phyloP scores from a whole-genome alignment of 2,113 vertebrate genomes.

The Antechinus stuartii region DNA sequence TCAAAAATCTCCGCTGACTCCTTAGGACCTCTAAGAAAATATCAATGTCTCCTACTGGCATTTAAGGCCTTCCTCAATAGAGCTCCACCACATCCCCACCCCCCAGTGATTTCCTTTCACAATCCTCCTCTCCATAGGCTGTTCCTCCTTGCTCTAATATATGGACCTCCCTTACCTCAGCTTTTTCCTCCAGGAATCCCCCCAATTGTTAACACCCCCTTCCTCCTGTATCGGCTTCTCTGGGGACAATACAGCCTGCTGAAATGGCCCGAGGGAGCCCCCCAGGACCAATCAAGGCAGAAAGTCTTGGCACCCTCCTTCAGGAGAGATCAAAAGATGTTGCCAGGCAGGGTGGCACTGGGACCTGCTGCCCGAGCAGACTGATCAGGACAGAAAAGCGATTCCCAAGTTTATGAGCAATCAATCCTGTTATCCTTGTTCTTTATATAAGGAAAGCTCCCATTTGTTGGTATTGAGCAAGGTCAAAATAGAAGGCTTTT shows the following conservation, averaged over 20 bases:
- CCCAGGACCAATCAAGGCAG: neutral
- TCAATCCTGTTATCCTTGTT: neutral
- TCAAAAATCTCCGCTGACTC: neutral
- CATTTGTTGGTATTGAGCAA: neutral
- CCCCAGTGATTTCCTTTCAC: too few species aligned
- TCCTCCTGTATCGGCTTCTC: neutral
- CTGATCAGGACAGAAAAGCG: neutral
- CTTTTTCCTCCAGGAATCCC: neutral
- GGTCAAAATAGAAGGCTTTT: neutral
- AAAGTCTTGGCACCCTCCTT: neutral
- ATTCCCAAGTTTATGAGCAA: neutral
- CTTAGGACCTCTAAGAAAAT: neutral
- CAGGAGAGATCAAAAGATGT: neutral
- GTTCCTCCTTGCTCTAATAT: neutral
- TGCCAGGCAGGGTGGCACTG: neutral
- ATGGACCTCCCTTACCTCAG: neutral
- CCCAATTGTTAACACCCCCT: neutral
- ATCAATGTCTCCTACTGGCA: neutral
- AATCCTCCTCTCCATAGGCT: neutral
- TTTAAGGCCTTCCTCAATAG: neutral
- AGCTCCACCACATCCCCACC: neutral
- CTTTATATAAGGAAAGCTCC: neutral
- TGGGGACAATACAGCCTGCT: neutral
- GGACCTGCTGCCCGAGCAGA: neutral
- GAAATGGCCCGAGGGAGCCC: too few species aligned